Evolutionary conservation across 2,888 invertebrate species (phyloP).

Genomic region (Amiota communis): DNA sequence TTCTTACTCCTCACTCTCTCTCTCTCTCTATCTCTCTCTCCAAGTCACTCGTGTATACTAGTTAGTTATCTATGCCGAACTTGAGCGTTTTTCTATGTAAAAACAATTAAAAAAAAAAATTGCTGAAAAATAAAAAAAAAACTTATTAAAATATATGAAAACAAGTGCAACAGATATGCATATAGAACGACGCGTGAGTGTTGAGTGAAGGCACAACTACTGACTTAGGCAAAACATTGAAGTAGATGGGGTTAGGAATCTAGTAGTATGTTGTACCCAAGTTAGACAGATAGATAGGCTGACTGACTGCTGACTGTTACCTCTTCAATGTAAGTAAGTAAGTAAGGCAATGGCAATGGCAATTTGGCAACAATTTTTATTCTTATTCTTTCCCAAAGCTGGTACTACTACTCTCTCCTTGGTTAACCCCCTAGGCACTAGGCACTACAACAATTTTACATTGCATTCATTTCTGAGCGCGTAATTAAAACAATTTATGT

Average conservation of each 20-base stretch:
- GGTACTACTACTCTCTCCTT: neutral
- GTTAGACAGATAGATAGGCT: neutral
- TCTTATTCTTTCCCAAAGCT: constrained; percentile 50
- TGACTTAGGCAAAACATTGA: neutral
- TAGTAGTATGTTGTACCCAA: neutral
- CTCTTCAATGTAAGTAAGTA: neutral
- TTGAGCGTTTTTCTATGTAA: constrained; percentile 57
- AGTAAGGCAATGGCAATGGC: constrained; percentile 40
- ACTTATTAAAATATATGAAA: constrained; percentile 1
- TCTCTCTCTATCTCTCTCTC: neutral
- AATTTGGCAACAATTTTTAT: constrained; percentile 60
- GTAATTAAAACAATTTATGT: constrained; percentile 65
- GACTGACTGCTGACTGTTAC: neutral
- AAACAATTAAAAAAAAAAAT: constrained; percentile 51
- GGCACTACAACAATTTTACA: neutral
- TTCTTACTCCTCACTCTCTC: neutral
- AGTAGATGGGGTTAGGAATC: too few relatives aligned
- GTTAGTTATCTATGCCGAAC: constrained; percentile 49
- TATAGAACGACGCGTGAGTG: constrained; percentile 9
- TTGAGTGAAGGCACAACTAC: neutral
- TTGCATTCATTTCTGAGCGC: constrained; percentile 50
- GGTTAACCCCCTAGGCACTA: neutral
- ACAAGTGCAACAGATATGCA: constrained; percentile 25
- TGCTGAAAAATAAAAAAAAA: neutral
- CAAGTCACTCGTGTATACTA: neutral